Evolutionary conservation across 2,888 invertebrate species (phyloP).

Genomic region (Electrophaes corylata): DNA sequence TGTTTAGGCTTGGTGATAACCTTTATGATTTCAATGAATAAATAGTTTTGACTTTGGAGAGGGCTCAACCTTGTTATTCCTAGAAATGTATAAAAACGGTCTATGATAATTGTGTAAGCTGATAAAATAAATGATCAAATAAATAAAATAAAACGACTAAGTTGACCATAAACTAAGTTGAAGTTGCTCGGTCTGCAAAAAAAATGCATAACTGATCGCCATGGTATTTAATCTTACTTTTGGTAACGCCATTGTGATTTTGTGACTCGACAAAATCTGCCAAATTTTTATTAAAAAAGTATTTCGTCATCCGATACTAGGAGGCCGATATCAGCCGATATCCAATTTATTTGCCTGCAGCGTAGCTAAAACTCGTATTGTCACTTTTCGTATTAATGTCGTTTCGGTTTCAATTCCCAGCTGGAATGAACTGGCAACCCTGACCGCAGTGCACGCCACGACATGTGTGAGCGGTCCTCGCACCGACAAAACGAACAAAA

Average conservation of each 20-base stretch:
- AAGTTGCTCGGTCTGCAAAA: too few species aligned
- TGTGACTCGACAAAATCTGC: background rate
- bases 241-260: background rate
- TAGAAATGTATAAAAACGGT: too few species aligned
- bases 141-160: too few species aligned
- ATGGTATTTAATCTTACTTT: too few species aligned
- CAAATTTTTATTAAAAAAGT: conserved; percentile 34
- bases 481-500: conserved; percentile 68
- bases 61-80: too few species aligned
- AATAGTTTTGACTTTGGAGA: too few species aligned
- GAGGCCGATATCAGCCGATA: conserved; percentile 35
- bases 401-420: conserved; percentile 42
- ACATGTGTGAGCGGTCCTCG: conserved; percentile 66
- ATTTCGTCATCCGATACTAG: conserved; percentile 31
- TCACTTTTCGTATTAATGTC: conserved; percentile 43
- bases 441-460: conserved; percentile 53
- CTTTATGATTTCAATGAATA: too few species aligned
- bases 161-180: too few species aligned
- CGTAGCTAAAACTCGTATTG: conserved; percentile 40
- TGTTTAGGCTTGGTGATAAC: too few species aligned
- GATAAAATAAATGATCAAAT: too few species aligned
- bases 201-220: too few species aligned
- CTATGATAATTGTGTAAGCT: too few species aligned
- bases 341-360: conserved; percentile 41
- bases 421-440: conserved; percentile 39